These are phyloP conservation scores for Marmota monax DNA, from an alignment of 2,113 vertebrate species.

Conservation along the genomic window DNA sequence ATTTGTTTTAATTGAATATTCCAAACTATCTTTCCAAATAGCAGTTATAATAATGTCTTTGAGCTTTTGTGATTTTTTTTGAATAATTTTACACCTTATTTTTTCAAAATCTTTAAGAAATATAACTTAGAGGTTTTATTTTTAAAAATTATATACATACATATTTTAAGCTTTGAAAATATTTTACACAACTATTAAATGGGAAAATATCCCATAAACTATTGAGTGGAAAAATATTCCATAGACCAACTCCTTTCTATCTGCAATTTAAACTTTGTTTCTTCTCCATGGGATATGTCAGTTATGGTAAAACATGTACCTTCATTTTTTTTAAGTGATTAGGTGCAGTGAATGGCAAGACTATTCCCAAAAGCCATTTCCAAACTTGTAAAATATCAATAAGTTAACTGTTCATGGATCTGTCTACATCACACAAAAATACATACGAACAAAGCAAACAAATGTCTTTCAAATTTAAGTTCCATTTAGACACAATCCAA, in stretches of 20 bases:
- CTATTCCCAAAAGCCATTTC: not conserved
- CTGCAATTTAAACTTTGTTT: not conserved
- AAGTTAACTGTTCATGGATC: not conserved
- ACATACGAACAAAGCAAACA: not conserved
- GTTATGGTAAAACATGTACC: not conserved
- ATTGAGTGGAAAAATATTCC: not conserved
- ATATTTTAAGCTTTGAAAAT: not conserved
- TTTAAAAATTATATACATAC: not conserved
- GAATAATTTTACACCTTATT: not conserved
- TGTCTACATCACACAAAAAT: slow-evolving; percentile 1
- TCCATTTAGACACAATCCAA: not conserved
- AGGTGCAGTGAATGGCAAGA: not conserved
- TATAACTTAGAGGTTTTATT: not conserved
- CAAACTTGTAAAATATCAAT: not conserved
- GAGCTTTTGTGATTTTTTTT: not conserved
- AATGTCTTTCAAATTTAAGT: not conserved
- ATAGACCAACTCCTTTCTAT: not conserved
- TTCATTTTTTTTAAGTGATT: not conserved
- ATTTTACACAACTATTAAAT: not conserved
- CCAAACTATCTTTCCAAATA: not conserved
- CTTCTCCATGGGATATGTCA: not conserved
- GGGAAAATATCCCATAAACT: not conserved
- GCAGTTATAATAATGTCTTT: not conserved
- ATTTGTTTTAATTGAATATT: slow-evolving; percentile 30
- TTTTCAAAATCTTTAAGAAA: slow-evolving; percentile 32